These are phyloP conservation scores for Cryptops parisi DNA, from an alignment of 2,888 invertebrate species.

Conservation along the genomic window DNA sequence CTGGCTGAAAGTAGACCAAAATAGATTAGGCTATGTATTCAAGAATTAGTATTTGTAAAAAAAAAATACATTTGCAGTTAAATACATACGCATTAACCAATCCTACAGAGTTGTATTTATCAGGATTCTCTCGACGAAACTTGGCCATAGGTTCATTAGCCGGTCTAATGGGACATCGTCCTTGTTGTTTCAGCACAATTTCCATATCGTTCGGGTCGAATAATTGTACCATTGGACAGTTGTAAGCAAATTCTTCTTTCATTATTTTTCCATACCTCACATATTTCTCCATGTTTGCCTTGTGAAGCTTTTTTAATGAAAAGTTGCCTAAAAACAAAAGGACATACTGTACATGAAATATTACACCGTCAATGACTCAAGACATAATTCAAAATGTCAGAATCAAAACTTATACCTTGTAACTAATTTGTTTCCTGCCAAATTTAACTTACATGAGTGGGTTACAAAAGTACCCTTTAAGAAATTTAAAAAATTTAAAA, in stretches of 20 bases:
- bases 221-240: constrained; percentile 22
- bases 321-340: background rate
- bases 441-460: no score
- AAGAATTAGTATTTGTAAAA: background rate
- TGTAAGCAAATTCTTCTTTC: constrained; percentile 23
- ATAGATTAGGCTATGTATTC: background rate
- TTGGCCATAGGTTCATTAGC: constrained; percentile 23
- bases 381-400: no score
- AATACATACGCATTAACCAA: constrained; percentile 21
- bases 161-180: constrained; percentile 22
- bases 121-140: constrained; percentile 21
- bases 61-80: background rate
- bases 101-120: constrained; percentile 22
- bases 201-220: constrained; percentile 24
- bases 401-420: no score
- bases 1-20: constrained; percentile 6
- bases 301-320: constrained; percentile 20
- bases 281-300: constrained; percentile 23
- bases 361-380: no score
- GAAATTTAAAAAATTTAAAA: no score
- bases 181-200: constrained; percentile 22
- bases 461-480: no score
- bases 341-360: no score
- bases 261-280: constrained; percentile 23
- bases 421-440: no score